These are phyloP conservation scores for Dascillus cervinus DNA, from an alignment of 2,888 invertebrate genomes.

Conservation along the genomic window DNA sequence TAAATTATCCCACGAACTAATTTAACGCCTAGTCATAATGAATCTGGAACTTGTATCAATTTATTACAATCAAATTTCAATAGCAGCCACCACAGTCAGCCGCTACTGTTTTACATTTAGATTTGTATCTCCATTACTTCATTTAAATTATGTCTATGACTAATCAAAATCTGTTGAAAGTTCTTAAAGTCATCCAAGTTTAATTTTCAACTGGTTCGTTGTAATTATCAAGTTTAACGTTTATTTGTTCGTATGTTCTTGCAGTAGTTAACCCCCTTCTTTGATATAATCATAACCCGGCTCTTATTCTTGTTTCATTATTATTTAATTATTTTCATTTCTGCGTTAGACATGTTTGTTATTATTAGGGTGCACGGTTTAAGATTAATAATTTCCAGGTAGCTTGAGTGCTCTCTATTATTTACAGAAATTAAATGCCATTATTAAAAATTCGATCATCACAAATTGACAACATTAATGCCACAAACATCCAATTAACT, in stretches of 20 bases:
- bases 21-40: conserved; percentile 39
- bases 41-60: conserved; percentile 36
- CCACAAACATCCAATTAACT: no score
- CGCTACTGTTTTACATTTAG: conserved; percentile 43
- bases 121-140: conserved; percentile 43
- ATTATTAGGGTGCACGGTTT: no score
- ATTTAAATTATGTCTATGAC: conserved; percentile 45
- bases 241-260: conserved; percentile 23
- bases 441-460: no score
- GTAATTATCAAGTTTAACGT: conserved; percentile 7
- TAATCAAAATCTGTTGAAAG: conserved; percentile 44
- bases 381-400: no score
- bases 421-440: no score
- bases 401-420: no score
- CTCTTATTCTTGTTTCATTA: conserved; percentile 44
- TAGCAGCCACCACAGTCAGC: conserved; percentile 32
- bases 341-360: conserved; percentile 40
- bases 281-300: conserved; percentile 44
- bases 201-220: conserved; percentile 9
- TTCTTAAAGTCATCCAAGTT: conserved; percentile 28
- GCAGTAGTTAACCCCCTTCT: conserved; percentile 39
- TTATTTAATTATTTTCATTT: conserved; percentile 48
- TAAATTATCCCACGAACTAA: conserved; percentile 25
- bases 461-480: no score
- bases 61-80: conserved; percentile 43